Percentiles rank a stretch among this genome's conserved stretches.
Evolutionary conservation across 2,888 invertebrate genomes (phyloP).

Genomic region (Tillus elongatus): DNA sequence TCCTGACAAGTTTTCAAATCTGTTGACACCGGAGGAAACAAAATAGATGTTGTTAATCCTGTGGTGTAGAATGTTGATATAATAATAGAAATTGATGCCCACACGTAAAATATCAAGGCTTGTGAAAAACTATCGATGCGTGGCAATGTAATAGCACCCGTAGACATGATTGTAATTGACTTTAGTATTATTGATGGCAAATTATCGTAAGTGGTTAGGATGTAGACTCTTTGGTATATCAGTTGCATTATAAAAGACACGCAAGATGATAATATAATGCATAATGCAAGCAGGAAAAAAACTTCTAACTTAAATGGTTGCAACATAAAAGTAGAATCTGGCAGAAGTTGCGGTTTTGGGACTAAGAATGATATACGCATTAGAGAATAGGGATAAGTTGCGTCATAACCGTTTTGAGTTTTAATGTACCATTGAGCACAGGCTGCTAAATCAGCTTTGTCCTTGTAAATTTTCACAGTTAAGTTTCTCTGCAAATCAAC

Average conservation of each 20-base stretch:
- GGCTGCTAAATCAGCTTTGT: constrained; percentile 23
- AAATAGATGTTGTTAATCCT: constrained; percentile 20
- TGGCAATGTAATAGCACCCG: too few species aligned
- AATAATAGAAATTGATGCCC: constrained; percentile 11
- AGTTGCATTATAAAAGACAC: too few species aligned
- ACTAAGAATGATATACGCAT: constrained; percentile 28
- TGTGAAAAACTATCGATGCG: too few species aligned
- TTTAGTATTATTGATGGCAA: too few species aligned
- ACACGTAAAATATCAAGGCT: constrained; percentile 19
- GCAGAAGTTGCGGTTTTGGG: constrained; percentile 27
- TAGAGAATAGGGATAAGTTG: constrained; percentile 22
- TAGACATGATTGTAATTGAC: too few species aligned
- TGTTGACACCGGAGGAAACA: constrained; percentile 20
- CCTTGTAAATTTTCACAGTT: too few species aligned
- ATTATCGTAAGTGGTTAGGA: too few species aligned
- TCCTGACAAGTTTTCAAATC: constrained; percentile 21
- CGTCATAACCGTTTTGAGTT: constrained; percentile 15
- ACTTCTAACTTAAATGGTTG: too few species aligned
- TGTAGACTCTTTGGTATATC: too few species aligned
- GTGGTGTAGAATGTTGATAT: constrained; percentile 21
- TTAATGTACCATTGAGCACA: constrained; percentile 25
- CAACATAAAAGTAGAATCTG: constrained; percentile 23
- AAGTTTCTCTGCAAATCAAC: too few species aligned
- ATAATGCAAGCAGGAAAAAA: too few species aligned
- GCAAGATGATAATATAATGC: too few species aligned